Conservation (phyloP, 2,113 vertebrate species). For the Corvus hawaiiensis region DNA sequence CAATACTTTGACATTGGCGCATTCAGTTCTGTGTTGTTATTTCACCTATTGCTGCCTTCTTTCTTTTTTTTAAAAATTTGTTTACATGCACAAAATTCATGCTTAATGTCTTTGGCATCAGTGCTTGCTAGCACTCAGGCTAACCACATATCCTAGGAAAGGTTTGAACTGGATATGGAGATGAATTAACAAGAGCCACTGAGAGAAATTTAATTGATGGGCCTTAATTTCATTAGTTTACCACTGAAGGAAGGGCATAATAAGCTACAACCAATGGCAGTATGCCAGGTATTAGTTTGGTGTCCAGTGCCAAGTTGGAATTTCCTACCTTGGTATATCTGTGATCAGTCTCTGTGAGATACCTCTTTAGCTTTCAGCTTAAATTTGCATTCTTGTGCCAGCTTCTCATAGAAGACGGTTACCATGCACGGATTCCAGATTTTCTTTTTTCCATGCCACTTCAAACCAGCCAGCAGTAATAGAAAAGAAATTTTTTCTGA, state of each 20-base stretch:
- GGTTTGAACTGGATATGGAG: background rate
- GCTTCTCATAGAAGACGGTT: background rate
- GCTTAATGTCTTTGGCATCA: background rate
- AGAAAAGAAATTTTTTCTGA: background rate
- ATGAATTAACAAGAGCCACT: background rate
- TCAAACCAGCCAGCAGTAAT: background rate
- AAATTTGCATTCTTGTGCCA: background rate
- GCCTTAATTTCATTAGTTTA: background rate
- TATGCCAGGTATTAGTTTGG: background rate
- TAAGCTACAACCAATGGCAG: background rate
- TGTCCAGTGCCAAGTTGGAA: background rate
- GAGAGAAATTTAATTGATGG: background rate
- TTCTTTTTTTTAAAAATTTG: background rate
- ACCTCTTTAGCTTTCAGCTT: background rate
- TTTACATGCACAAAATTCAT: background rate
- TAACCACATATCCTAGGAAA: background rate
- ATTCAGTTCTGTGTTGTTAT: background rate
- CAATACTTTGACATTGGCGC: background rate
- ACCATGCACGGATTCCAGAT: background rate
- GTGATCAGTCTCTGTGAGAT: background rate
- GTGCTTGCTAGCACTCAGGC: background rate
- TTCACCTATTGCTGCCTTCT: background rate
- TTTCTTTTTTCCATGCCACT: background rate
- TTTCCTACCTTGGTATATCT: background rate
- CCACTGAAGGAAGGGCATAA: background rate